Percentiles rank a stretch among this genome's conserved stretches.
Conservation (phyloP, 2,888 invertebrate species). For the Ochropleura leucogaster region DNA sequence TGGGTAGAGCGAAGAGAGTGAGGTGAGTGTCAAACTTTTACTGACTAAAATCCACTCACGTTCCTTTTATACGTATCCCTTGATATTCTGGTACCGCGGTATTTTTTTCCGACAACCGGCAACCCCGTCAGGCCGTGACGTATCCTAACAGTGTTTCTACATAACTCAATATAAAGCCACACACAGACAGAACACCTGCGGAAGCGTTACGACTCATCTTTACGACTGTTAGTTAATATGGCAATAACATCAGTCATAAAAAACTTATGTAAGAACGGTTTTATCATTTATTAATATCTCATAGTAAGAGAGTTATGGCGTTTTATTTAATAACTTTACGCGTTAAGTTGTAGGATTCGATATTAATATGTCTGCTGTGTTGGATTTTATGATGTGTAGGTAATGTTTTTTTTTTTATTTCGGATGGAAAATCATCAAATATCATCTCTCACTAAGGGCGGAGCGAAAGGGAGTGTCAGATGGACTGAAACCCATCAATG, state of each 20-base stretch:
- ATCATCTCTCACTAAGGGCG: too few species aligned
- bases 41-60: too few species aligned
- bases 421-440: too few species aligned
- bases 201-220: constrained; percentile 45
- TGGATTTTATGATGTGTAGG: background rate
- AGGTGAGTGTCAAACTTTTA: too few species aligned
- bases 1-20: too few species aligned
- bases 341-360: background rate
- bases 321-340: constrained; percentile 7
- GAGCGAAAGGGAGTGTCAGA: too few species aligned
- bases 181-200: constrained; percentile 51
- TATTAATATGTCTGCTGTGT: background rate
- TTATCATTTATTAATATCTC: constrained; percentile 16
- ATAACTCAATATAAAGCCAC: constrained; percentile 38
- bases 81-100: too few species aligned
- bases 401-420: background rate
- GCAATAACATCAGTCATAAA: constrained; percentile 54
- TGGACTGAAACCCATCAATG: too few species aligned
- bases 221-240: constrained; percentile 51
- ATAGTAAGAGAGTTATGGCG: background rate
- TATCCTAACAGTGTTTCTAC: constrained; percentile 34
- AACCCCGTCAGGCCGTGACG: constrained; percentile 5
- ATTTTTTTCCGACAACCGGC: too few species aligned
- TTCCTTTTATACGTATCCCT: too few species aligned
- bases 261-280: constrained; percentile 48